These are phyloP conservation scores for Clarias macrocephalus DNA, from an alignment of 2,113 vertebrate genomes.

Conservation along the genomic window DNA sequence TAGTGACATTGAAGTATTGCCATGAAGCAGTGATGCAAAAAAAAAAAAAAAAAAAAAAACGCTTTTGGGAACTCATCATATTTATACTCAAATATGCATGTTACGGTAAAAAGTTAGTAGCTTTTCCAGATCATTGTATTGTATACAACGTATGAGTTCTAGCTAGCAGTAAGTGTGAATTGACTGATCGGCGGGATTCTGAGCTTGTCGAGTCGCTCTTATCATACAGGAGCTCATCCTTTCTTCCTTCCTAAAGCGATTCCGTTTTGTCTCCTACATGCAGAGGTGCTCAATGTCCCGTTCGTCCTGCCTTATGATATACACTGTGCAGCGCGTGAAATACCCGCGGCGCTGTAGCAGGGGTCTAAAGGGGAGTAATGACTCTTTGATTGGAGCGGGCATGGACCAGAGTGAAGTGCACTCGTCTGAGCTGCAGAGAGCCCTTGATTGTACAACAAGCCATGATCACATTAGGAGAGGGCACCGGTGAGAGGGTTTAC, in stretches of 20 bases:
- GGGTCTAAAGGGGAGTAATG: slow-evolving; percentile 42
- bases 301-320: neutral
- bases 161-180: neutral
- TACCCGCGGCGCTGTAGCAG: slow-evolving; percentile 65
- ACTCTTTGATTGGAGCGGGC: slow-evolving; percentile 71
- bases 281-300: neutral
- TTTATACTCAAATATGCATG: no score
- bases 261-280: neutral
- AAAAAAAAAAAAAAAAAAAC: no score
- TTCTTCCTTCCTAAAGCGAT: neutral
- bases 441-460: slow-evolving; percentile 74
- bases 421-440: slow-evolving; percentile 68
- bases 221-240: neutral
- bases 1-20: neutral
- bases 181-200: neutral
- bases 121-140: neutral
- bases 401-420: slow-evolving; percentile 71
- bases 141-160: neutral
- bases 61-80: no score
- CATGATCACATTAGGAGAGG: slow-evolving; percentile 74
- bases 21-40: no score
- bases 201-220: neutral
- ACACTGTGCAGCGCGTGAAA: slow-evolving; percentile 49
- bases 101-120: neutral
- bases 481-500: slow-evolving; percentile 66